Evolutionary conservation across 2,888 invertebrate species (phyloP).

Genomic region (Apotomis turbidana): DNA sequence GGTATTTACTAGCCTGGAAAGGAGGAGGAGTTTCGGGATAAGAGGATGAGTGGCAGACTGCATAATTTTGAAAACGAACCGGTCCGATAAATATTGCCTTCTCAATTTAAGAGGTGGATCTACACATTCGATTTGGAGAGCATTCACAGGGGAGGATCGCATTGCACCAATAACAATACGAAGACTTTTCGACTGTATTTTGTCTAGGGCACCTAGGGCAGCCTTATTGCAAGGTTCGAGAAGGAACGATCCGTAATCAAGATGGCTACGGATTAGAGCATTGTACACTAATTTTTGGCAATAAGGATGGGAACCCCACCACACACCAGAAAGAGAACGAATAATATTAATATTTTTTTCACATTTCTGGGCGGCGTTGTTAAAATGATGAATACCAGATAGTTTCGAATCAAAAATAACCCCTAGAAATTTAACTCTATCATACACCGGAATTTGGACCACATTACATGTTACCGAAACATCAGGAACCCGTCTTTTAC

Average conservation of each 20-base stretch:
- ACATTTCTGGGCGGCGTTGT: slow-evolving; percentile 41
- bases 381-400: slow-evolving; percentile 34
- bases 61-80: too few relatives aligned
- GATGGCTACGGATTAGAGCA: too few relatives aligned
- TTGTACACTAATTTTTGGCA: too few relatives aligned
- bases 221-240: too few relatives aligned
- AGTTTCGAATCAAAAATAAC: slow-evolving; percentile 42
- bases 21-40: neutral
- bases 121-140: too few relatives aligned
- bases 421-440: slow-evolving; percentile 44
- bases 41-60: neutral
- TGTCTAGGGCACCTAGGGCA: too few relatives aligned
- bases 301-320: slow-evolving; percentile 19
- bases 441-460: neutral
- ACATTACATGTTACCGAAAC: slow-evolving; percentile 8
- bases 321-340: slow-evolving; percentile 32
- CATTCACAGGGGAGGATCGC: too few relatives aligned
- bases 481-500: slow-evolving; percentile 33
- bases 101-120: too few relatives aligned
- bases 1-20: neutral
- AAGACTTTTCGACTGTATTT: too few relatives aligned
- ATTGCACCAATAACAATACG: too few relatives aligned
- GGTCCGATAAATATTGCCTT: too few relatives aligned
- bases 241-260: too few relatives aligned
- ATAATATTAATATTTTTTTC: slow-evolving; percentile 44